A percentile compares a stretch with the other conserved stretches of the same genome.
Conservation (phyloP, 2,888 invertebrate genomes). For the Stomorhina lunata region DNA sequence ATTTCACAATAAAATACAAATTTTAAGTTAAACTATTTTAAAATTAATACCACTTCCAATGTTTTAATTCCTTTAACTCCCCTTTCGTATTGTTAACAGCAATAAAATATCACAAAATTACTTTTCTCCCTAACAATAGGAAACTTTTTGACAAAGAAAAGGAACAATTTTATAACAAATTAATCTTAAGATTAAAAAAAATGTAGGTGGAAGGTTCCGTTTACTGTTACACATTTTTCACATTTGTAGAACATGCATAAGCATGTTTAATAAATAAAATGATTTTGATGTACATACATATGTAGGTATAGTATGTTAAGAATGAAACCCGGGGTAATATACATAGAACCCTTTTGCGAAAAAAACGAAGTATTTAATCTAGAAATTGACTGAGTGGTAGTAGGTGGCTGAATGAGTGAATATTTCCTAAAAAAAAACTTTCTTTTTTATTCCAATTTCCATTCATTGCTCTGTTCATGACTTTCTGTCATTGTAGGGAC, state of each 20-base stretch:
- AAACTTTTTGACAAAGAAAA: neutral
- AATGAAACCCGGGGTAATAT: slow-evolving; percentile 4
- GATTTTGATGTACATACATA: slow-evolving; percentile 10
- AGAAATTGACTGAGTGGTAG: too few species aligned
- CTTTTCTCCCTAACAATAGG: neutral
- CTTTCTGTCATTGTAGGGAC: neutral
- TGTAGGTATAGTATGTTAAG: too few species aligned
- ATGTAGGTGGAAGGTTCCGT: slow-evolving; percentile 8
- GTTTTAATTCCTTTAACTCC: too few species aligned
- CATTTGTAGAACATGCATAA: neutral
- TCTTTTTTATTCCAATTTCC: neutral
- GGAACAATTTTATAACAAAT: slow-evolving; percentile 23
- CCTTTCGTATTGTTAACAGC: too few species aligned
- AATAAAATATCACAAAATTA: too few species aligned
- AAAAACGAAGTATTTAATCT: too few species aligned
- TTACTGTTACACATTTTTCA: slow-evolving; percentile 29
- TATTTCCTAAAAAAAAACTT: slow-evolving; percentile 17
- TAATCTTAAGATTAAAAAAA: slow-evolving; percentile 11
- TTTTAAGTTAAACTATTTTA: too few species aligned
- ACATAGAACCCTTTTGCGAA: neutral
- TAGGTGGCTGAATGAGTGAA: slow-evolving; percentile 11
- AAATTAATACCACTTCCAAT: too few species aligned
- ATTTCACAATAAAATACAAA: too few species aligned
- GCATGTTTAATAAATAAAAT: slow-evolving; percentile 13
- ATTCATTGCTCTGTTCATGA: slow-evolving; percentile 5